Percentiles rank a stretch among this genome's conserved stretches.
Evolutionary conservation across 2,113 vertebrate species (phyloP).

Genomic region (Corythoichthys intestinalis): DNA sequence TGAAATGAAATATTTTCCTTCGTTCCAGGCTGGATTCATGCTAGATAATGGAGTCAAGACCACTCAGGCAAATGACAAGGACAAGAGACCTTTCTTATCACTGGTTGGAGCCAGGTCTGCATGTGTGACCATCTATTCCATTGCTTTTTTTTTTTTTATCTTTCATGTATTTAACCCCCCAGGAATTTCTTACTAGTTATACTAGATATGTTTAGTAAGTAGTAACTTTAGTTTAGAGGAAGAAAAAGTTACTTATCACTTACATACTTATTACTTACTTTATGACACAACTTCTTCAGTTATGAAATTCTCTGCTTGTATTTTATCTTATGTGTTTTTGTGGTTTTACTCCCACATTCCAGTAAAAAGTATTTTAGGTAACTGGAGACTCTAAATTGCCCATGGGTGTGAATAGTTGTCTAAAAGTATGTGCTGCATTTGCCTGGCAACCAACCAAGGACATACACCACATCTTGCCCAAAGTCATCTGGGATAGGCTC

Average conservation of each 20-base stretch:
- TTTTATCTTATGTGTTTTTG: background rate
- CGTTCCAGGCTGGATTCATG: slow-evolving; percentile 89
- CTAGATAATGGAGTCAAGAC: slow-evolving; percentile 97
- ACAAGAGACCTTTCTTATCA: slow-evolving; percentile 92
- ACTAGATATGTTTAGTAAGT: too few relatives aligned
- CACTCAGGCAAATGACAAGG: slow-evolving; percentile 85
- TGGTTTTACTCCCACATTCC: background rate
- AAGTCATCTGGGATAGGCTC: too few relatives aligned
- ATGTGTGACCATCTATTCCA: background rate
- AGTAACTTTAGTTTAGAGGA: too few relatives aligned
- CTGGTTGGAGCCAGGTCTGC: slow-evolving; percentile 88
- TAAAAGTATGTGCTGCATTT: too few relatives aligned
- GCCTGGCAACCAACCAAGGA: too few relatives aligned
- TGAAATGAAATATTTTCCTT: slow-evolving; percentile 2
- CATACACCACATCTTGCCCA: too few relatives aligned
- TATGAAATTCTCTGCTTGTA: background rate
- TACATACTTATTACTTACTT: too few relatives aligned
- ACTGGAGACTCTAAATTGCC: background rate
- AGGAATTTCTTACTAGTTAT: background rate
- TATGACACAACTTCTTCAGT: background rate
- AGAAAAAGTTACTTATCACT: too few relatives aligned
- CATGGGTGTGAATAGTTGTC: background rate
- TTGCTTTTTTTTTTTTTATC: background rate
- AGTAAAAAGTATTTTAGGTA: background rate
- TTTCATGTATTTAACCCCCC: background rate